phyloP scores from a whole-genome alignment of 1,140 invertebrate genomes.

The Coboldia fuscipes region DNA sequence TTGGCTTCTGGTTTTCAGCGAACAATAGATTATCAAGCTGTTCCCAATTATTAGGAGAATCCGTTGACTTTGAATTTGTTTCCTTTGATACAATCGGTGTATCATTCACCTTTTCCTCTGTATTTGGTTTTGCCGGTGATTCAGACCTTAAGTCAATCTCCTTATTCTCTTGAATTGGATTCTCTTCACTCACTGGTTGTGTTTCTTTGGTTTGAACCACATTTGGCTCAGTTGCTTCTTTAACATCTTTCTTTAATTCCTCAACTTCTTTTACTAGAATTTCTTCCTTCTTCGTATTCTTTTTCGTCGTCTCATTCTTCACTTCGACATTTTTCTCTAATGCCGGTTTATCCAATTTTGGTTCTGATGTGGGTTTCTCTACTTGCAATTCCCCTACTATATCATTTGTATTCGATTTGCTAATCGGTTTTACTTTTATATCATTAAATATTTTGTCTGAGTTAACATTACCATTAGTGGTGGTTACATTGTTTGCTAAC shows the following conservation, averaged over 20 bases:
- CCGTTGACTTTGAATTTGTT: conserved; percentile 15
- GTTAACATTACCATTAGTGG: background rate
- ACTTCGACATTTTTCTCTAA: too few relatives aligned
- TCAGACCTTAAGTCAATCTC: conserved; percentile 1
- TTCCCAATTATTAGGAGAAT: conserved; percentile 10
- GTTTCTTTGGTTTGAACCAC: background rate
- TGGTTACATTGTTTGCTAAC: conserved; percentile 19
- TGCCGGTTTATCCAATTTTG: background rate
- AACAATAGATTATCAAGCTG: conserved; percentile 21
- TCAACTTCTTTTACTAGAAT: background rate
- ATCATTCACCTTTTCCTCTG: background rate
- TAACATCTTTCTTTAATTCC: background rate
- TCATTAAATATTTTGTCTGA: background rate
- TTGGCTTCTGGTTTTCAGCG: conserved; percentile 6
- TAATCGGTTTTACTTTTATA: background rate
- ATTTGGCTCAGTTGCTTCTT: background rate
- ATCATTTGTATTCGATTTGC: background rate
- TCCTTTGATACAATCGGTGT: conserved; percentile 9
- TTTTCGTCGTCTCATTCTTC: background rate
- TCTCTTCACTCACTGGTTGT: background rate
- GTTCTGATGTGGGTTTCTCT: background rate
- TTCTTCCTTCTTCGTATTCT: background rate
- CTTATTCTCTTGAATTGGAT: background rate
- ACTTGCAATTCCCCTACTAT: background rate
- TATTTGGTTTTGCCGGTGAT: background rate